Base-by-base conservation (phyloP, 2,113 vertebrate species). In the Hippoglossus stenolepis region DNA sequence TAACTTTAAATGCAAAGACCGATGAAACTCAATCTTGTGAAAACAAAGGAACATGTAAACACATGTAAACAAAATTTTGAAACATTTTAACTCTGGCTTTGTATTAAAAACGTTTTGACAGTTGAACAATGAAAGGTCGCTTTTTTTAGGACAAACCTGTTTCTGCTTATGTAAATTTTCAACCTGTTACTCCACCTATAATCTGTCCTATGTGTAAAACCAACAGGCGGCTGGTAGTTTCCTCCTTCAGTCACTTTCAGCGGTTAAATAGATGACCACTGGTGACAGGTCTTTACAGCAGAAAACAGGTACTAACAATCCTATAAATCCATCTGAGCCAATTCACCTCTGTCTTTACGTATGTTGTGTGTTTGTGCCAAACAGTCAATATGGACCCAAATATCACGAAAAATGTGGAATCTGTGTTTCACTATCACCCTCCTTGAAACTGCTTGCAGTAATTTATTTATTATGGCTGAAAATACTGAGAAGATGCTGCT, bases 61-160 rank as follows among this genome's bases (percentile, higher is more conserved):
- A 65, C 82, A 79, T 77, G 73, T 84, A 90, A 89, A 88, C 82
- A 73, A 77, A 3, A 11, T 43, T 43, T 43, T 43, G 10, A 11
- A 11, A 43, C 35, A 35, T 15, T 64, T 49, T 65, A 77, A 63
- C 21, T 49, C 13, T 63, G 58, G 12, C 28, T 68, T 65, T 49
- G 38, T 21, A 49, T 69, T 20, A 57, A 83, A 79, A 80, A 60
- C n/a, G 23, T 23, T 59, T 28, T 28, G 9, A 49, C 20, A 72
- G 15, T 65, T 69, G 21, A 69, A 65, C 43, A 78, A 73, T 72
- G 67, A 72, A 76, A 77, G 14, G 45, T 57, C 6, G 54, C 18
- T 75, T 60, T 24, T 24, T 74, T 11, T 10, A 71, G 28, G 35
- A 80, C 3, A 4, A 72, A 54, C 8, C 5, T 5, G 58, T n/a